A percentile compares a stretch with the other conserved stretches of the same genome.
These are phyloP conservation scores for Neodiprion lecontei DNA, from an alignment of 1,140 invertebrate species.

Conservation along the genomic window DNA sequence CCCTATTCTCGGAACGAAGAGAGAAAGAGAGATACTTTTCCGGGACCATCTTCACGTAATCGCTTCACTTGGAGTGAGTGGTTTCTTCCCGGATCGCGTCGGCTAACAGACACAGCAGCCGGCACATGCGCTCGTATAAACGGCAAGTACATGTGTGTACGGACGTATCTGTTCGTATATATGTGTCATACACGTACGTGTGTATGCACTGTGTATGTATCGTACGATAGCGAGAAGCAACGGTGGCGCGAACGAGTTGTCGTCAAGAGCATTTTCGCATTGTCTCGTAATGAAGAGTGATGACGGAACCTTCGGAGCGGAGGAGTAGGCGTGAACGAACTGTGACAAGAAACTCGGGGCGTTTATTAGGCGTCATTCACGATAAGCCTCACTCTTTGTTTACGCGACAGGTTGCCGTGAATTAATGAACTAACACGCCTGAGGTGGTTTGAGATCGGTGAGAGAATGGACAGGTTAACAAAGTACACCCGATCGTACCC, in stretches of 20 bases:
- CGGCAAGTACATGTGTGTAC: too few relatives aligned
- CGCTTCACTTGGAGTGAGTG: slow-evolving; percentile 2
- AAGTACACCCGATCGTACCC: neutral
- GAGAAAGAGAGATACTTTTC: neutral
- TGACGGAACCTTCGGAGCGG: slow-evolving; percentile 40
- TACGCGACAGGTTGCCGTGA: slow-evolving; percentile 9
- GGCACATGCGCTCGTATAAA: neutral
- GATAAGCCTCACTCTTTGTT: slow-evolving; percentile 20
- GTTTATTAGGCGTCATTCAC: slow-evolving; percentile 46
- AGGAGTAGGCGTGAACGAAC: slow-evolving; percentile 37
- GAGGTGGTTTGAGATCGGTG: neutral
- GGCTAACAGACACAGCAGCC: neutral
- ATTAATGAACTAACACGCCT: slow-evolving; percentile 18
- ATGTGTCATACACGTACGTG: too few relatives aligned
- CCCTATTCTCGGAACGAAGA: neutral
- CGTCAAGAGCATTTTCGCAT: slow-evolving; percentile 41
- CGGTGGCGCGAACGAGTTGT: slow-evolving; percentile 41
- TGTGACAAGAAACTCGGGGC: slow-evolving; percentile 47
- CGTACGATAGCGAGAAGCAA: slow-evolving; percentile 20
- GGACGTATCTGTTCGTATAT: too few relatives aligned
- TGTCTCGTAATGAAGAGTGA: slow-evolving; percentile 52
- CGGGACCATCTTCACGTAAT: neutral
- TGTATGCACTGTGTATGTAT: neutral
- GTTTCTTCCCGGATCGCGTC: neutral
- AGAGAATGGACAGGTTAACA: neutral